These are phyloP conservation scores for Drosophila serrata DNA, from an alignment of 1,140 invertebrate species.

Conservation along the genomic window DNA sequence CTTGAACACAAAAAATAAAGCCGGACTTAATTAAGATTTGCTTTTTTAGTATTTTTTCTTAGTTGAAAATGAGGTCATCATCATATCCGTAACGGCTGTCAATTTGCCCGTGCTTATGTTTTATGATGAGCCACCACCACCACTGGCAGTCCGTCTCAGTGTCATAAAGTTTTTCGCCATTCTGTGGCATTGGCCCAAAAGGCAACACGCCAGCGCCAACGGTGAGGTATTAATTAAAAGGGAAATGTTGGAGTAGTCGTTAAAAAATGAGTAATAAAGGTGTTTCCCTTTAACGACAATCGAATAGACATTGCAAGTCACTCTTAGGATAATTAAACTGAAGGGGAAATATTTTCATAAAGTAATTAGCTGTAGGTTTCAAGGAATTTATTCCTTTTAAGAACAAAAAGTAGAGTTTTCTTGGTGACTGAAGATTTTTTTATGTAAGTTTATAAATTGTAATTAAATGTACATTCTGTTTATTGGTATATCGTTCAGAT, in stretches of 20 bases:
- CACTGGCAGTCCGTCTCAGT: conserved; percentile 17
- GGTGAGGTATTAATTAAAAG: conserved; percentile 49
- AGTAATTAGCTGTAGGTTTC: conserved; percentile 10
- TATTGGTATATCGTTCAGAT: too few species aligned
- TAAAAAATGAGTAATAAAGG: conserved; percentile 50
- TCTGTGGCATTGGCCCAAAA: conserved; percentile 51
- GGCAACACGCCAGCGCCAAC: conserved; percentile 36
- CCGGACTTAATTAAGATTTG: conserved; percentile 44
- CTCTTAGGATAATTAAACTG: conserved; percentile 28
- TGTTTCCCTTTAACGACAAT: conserved; percentile 42
- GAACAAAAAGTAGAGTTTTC: neutral
- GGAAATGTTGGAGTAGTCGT: conserved; percentile 41
- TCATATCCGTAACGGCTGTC: conserved; percentile 52
- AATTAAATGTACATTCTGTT: too few species aligned
- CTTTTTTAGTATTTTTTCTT: conserved; percentile 24
- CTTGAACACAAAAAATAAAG: conserved; percentile 2
- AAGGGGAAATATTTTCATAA: conserved; percentile 2
- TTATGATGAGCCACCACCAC: conserved; percentile 29
- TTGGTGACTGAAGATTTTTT: neutral
- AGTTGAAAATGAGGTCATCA: conserved; percentile 47
- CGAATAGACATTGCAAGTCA: conserved; percentile 37
- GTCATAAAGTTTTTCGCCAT: conserved; percentile 50
- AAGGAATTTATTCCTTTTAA: neutral
- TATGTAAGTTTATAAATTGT: too few species aligned
- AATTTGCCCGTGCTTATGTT: conserved; percentile 39